Base-by-base conservation (phyloP, 2,113 vertebrate genomes). In the Opisthocomus hoazin region DNA sequence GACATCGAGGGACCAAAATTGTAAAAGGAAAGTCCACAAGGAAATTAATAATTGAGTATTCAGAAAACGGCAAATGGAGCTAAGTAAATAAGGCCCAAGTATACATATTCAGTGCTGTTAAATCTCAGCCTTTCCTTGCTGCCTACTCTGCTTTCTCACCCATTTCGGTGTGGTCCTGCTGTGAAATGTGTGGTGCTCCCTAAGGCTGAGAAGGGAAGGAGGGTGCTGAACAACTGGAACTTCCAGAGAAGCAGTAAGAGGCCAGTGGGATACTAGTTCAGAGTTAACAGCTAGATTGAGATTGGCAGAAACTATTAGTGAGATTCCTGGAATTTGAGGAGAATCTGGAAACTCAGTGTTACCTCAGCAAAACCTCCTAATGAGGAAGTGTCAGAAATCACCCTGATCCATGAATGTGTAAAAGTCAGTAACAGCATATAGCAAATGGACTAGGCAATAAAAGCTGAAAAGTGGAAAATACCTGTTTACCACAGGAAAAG, bases 11-110 rank as follows among this genome's bases (percentile, higher is more conserved):
- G 78, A 96, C 41, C 45, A 76, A 91, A 94, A 94, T 88, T 75
- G 46, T 93, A 76, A 90, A 84, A 93, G 68, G n/a, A 83, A 94
- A 93, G 84, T 91, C 87, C 87, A 86, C 68, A 69, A 93, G 90
- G 84, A 95, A 90, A 96, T 94, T 95, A 94, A 96, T 91, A 96
- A 97, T 93, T 94, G 69, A 96, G 74, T 58, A 85, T 95, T 95
- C 75, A 91, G 90, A 58, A 93, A 90, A 90, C 58, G 85, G 87
- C 94, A 96, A 95, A 94, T 77, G 63, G 66, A 93, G 71, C 93
- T 95, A 91, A 95, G 71, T 93, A 94, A 96, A 96, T 90, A 95
- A 95, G 82, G 90, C 84, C 84, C 78, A 93, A 78, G 84, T 90
- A 90, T 80, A 93, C 63, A 36, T n/a, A 88, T 93, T 86, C 82